phyloP scores from a whole-genome alignment of 2,888 invertebrate genomes.

The Keiferia lycopersicella region DNA sequence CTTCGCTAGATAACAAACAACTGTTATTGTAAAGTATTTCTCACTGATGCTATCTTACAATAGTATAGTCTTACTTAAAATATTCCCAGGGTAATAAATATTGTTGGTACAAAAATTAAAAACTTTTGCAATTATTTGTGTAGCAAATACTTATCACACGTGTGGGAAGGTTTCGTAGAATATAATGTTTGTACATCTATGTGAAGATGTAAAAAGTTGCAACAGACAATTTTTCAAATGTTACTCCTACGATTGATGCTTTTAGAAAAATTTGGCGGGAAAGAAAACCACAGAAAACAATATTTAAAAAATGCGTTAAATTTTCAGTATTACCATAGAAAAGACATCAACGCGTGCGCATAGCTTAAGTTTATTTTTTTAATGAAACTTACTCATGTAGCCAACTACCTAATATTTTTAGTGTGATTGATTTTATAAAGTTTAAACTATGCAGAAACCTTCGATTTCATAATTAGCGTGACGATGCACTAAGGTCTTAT shows the following conservation, averaged over 20 bases:
- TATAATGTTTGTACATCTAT: neutral
- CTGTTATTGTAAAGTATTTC: conserved; percentile 10
- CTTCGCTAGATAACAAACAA: neutral
- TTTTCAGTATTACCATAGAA: conserved; percentile 7
- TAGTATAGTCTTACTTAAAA: neutral
- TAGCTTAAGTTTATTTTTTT: neutral
- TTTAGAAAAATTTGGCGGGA: no score
- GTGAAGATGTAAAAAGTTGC: neutral
- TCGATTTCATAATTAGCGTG: neutral
- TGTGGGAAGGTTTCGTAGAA: conserved; percentile 5
- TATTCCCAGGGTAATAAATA: neutral
- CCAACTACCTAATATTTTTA: neutral
- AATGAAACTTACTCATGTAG: neutral
- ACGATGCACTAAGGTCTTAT: neutral
- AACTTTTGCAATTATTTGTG: conserved; percentile 16
- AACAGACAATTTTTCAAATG: neutral
- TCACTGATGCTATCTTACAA: conserved; percentile 7
- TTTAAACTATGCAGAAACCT: neutral
- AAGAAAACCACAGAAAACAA: no score
- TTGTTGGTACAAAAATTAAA: conserved; percentile 4
- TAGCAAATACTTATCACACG: neutral
- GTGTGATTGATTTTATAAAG: neutral
- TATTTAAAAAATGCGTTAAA: neutral
- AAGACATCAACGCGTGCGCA: conserved; percentile 27
- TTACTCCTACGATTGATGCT: no score